These are phyloP conservation scores for Hypothenemus hampei DNA, from an alignment of 1,140 invertebrate genomes.

Conservation along the genomic window DNA sequence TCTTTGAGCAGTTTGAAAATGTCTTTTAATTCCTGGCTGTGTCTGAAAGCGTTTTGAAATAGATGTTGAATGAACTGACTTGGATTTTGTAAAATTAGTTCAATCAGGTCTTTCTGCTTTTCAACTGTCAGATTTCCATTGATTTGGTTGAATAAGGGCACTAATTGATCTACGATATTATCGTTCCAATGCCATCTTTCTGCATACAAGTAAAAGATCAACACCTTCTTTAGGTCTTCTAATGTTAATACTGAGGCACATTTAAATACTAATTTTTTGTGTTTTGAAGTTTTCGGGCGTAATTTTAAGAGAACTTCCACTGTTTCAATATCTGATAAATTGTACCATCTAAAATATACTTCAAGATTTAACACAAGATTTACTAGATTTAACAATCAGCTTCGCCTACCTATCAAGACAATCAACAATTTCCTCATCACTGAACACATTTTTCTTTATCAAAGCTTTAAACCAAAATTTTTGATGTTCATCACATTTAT, in stretches of 20 bases:
- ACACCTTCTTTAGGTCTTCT: conserved; percentile 27
- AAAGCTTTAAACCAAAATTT: conserved; percentile 39
- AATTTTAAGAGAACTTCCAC: too few species aligned
- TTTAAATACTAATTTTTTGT: conserved; percentile 35
- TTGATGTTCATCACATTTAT: conserved; percentile 36
- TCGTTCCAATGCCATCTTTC: conserved; percentile 31
- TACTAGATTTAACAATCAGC: too few species aligned
- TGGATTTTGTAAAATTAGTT: conserved; percentile 38
- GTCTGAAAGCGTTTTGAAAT: conserved; percentile 36
- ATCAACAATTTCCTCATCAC: conserved; percentile 28
- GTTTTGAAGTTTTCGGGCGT: conserved; percentile 28
- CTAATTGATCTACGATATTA: conserved; percentile 22
- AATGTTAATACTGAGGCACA: conserved; percentile 33
- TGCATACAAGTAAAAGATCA: conserved; percentile 31
- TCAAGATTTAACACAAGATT: too few species aligned
- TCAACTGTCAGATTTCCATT: conserved; percentile 25
- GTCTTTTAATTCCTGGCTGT: conserved; percentile 9
- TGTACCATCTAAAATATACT: conserved; percentile 26
- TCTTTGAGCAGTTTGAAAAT: conserved; percentile 29
- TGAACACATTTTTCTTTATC: conserved; percentile 33
- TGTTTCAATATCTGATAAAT: conserved; percentile 36
- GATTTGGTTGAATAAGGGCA: conserved; percentile 35
- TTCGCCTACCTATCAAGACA: conserved; percentile 36
- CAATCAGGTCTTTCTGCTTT: conserved; percentile 31
- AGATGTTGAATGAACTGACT: conserved; percentile 29